These are phyloP conservation scores for Epinephelus moara DNA, from an alignment of 2,113 vertebrate genomes.

Conservation along the genomic window DNA sequence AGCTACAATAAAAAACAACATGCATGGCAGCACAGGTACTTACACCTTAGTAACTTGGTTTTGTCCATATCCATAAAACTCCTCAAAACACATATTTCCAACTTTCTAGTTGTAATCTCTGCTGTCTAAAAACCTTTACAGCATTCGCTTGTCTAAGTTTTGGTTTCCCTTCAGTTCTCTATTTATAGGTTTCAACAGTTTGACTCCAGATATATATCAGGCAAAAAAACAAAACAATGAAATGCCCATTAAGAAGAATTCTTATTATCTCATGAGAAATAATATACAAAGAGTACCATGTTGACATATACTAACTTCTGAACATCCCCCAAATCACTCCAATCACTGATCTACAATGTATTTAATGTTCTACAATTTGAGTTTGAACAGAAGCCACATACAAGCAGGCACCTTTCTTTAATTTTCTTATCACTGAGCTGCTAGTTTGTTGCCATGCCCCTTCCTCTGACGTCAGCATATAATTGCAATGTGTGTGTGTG, in stretches of 20 bases:
- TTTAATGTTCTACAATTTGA: neutral
- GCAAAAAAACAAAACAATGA: neutral
- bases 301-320: neutral
- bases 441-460: neutral
- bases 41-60: no score
- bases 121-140: no score
- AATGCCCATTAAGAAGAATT: neutral
- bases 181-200: conserved; percentile 4
- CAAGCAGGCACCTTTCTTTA: neutral
- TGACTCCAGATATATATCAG: neutral
- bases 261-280: neutral
- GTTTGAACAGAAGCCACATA: neutral
- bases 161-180: neutral
- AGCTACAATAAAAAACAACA: no score
- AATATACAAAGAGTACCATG: neutral
- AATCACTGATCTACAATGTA: neutral
- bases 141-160: no score
- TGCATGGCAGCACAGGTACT: no score
- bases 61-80: no score
- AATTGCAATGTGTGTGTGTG: conserved; percentile 53
- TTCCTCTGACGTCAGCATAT: conserved; percentile 48
- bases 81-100: no score
- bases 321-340: neutral
- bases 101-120: no score
- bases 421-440: conserved; percentile 6